Percentiles rank a stretch among this genome's conserved stretches.
phyloP scores from a whole-genome alignment of 2,797 vertebrate species.

The Telmatherina bonti region DNA sequence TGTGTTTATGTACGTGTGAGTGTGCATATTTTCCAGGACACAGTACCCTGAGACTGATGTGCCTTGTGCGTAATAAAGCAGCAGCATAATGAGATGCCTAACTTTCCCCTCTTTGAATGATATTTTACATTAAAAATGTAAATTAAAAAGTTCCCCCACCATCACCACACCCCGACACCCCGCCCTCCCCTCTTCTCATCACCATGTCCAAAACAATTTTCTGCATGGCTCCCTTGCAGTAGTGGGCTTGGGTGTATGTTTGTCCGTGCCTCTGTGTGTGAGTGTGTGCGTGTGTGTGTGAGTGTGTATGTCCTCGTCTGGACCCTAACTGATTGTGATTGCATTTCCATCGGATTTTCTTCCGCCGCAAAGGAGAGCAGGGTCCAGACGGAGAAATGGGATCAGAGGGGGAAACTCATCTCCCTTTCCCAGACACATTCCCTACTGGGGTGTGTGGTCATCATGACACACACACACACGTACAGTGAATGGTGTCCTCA shows the following conservation, averaged over 20 bases:
- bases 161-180: slow-evolving; percentile 48
- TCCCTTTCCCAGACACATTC: slow-evolving; percentile 71
- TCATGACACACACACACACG: slow-evolving; percentile 22
- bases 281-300: slow-evolving; percentile 26
- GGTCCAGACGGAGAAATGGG: slow-evolving; percentile 71
- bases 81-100: slow-evolving; percentile 82
- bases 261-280: slow-evolving; percentile 28
- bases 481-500: slow-evolving; percentile 69
- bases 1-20: slow-evolving; percentile 51
- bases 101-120: slow-evolving; percentile 81
- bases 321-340: slow-evolving; percentile 83
- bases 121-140: slow-evolving; percentile 87
- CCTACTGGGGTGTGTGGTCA: slow-evolving; percentile 55
- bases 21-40: slow-evolving; percentile 59
- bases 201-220: slow-evolving; percentile 86
- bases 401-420: slow-evolving; percentile 78
- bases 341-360: slow-evolving; percentile 81
- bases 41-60: slow-evolving; percentile 71
- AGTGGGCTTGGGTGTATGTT: slow-evolving; percentile 53
- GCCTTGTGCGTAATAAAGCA: slow-evolving; percentile 77
- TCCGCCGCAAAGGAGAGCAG: slow-evolving; percentile 58
- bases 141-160: slow-evolving; percentile 78
- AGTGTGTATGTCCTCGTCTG: slow-evolving; percentile 59
- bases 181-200: slow-evolving; percentile 68
- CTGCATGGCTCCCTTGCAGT: slow-evolving; percentile 82